A percentile compares a stretch with the other conserved stretches of the same genome.
Conservation (phyloP, 2,888 invertebrate genomes). For the Ferdinandea cuprea region DNA sequence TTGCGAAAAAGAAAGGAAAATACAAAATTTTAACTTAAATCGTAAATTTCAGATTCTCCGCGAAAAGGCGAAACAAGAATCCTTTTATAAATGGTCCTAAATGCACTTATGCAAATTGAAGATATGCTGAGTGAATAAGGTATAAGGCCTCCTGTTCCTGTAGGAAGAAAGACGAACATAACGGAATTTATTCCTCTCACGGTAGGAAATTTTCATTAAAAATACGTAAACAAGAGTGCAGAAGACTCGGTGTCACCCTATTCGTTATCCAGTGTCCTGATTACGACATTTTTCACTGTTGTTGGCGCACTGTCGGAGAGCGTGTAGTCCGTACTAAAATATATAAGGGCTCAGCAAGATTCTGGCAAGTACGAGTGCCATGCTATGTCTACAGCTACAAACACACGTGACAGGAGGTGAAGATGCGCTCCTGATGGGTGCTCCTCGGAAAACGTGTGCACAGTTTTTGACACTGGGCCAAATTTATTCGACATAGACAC, state of each 20-base stretch:
- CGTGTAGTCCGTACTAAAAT: slow-evolving; percentile 35
- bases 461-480: slow-evolving; percentile 66
- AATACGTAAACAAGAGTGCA: slow-evolving; percentile 55
- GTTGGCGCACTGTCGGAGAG: slow-evolving; percentile 46
- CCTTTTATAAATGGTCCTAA: slow-evolving; percentile 42
- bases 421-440: slow-evolving; percentile 30
- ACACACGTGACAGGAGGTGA: slow-evolving; percentile 14
- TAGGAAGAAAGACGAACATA: background rate
- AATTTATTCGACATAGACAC: slow-evolving; percentile 68
- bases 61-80: slow-evolving; percentile 18
- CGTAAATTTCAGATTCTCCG: slow-evolving; percentile 21
- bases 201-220: slow-evolving; percentile 21
- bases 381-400: background rate
- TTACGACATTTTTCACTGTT: slow-evolving; percentile 59
- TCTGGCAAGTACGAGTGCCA: slow-evolving; percentile 39
- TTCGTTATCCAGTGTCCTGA: slow-evolving; percentile 64
- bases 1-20: background rate
- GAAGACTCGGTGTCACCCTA: slow-evolving; percentile 67
- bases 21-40: slow-evolving; percentile 13
- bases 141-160: background rate
- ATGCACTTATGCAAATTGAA: slow-evolving; percentile 64
- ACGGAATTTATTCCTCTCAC: slow-evolving; percentile 36
- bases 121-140: background rate
- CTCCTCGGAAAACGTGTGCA: slow-evolving; percentile 40
- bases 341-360: slow-evolving; percentile 56